Evolutionary conservation across 1,140 invertebrate species (phyloP), one percentile per base, ranked within the genome.

Genomic region (Macrobrachium rosenbergii): DNA sequence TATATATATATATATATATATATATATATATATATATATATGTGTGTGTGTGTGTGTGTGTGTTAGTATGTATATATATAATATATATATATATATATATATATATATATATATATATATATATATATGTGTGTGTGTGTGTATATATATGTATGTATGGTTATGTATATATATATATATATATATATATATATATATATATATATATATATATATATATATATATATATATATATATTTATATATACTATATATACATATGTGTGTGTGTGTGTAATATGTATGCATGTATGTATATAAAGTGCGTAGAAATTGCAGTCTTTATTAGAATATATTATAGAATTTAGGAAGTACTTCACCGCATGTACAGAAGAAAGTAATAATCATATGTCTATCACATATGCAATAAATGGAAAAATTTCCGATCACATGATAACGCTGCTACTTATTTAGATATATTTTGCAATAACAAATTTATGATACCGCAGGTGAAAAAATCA

Each of bases 161-260:
- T 10, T 75, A 75, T 75, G 12, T 75, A 75, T 75, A 75, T 75
- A 75, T 75, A 75, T 75, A 75, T 75, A 75, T 75, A 75, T 75
- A 75, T 75, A 75, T 75, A 75, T 75, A 75, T 75, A 75, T 75
- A 75, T 58, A 75, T 75, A 75, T 75, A 75, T 43, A 75, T 75
- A 75, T 75, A 75, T 75, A 75, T 75, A 75, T 75, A 75, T 75
- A 75, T 75, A 75, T 37, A 75, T 75, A 75, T 75, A 75, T 75
- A 75, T 75, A 75, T 75, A 75, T 75, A 75, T 75, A 75, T 75
- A 75, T 75, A 75, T 75, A 75, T 75, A 75, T 75, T 8, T 75
- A 75, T 75, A 75, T 75, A 75, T 58, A 75, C 2, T 28, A n/a
- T 8, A 21, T 73, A 28, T 73, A 6, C 28, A 28, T 73, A 28